Evolutionary conservation across 2,113 vertebrate species (phyloP), one percentile per base, ranked within the genome.

Genomic region (Paedocypris sp.): DNA sequence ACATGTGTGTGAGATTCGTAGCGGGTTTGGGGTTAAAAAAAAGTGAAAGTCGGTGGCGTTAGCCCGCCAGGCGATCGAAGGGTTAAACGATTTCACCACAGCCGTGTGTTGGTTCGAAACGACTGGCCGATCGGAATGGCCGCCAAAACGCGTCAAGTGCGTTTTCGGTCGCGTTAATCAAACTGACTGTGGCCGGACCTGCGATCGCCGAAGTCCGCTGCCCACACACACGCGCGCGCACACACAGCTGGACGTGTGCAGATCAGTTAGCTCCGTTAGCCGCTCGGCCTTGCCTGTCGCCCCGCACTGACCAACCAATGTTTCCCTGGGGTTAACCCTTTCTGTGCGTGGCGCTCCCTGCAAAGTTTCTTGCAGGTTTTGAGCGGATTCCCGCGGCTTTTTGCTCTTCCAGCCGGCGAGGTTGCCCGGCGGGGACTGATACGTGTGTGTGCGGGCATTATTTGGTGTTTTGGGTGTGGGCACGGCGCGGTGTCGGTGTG

Each of bases 291-390:
- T 64, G 41, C 31, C 42, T 66, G 47, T 56, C 64, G 62, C 66
- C 57, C 35, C 19, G n/a, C n/a, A n/a, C n/a, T n/a, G 25, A 66
- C 69, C 64, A 36, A 71, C 73, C 61, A 73, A 29, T 73, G 58
- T 73, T 81, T 73, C 70, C 42, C 71, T 76, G 51, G 25, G 22
- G 67, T 81, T 77, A 81, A 82, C 80, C 76, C 75, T 62, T 79
- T 76, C 19, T 72, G 41, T 69, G 29, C 78, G 35, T 28, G 23
- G 19, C 15, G 50, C 20, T 59, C 35, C 61, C 9, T 3, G 62
- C 39, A 58, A 72, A 68, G 45, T 68, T 62, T 42, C 29, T 53
- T 33, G 28, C 70, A 45, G 4, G 4, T 13, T 20, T 2, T 31
- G 35, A 33, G 49, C n/a, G 43, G 25, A 18, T 46, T 42, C 33